Evolutionary conservation across 1,140 invertebrate genomes (phyloP).

Genomic region (Drosophila repletoides): DNA sequence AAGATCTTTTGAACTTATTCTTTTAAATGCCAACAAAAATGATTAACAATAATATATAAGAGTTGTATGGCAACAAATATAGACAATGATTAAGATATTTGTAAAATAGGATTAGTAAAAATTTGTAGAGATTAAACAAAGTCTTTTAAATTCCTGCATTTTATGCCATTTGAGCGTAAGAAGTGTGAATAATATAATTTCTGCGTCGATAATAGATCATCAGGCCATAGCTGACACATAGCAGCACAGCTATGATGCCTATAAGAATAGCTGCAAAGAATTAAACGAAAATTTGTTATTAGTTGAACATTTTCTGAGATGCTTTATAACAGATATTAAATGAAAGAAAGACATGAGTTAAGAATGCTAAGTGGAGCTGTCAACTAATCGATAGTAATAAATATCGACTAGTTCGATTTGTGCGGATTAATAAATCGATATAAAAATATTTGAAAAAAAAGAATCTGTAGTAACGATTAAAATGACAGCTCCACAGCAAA

Average conservation of each 20-base stretch:
- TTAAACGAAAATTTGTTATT: neutral
- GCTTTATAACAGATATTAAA: neutral
- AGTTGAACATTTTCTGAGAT: no score
- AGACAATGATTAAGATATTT: neutral
- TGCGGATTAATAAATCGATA: neutral
- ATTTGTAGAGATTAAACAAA: neutral
- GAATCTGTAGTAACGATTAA: no score
- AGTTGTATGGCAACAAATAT: slow-evolving; percentile 9
- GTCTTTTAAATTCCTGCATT: slow-evolving; percentile 13
- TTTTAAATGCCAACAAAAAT: no score
- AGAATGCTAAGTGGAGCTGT: no score
- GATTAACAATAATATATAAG: no score
- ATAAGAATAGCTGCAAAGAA: slow-evolving; percentile 61
- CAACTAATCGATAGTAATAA: no score
- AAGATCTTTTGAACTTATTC: slow-evolving; percentile 11
- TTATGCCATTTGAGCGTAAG: slow-evolving; percentile 75
- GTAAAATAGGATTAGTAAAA: no score
- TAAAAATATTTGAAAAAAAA: no score
- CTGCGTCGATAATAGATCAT: slow-evolving; percentile 77
- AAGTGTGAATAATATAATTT: slow-evolving; percentile 58
- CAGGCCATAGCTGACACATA: slow-evolving; percentile 61
- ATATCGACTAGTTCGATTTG: no score
- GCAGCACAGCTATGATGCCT: slow-evolving; percentile 55
- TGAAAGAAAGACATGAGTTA: no score
- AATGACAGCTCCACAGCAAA: no score